A percentile compares a stretch with the other conserved stretches of the same genome.
These are phyloP conservation scores for Bryconaethiops microstoma DNA, from an alignment of 2,797 vertebrate species.

Conservation along the genomic window DNA sequence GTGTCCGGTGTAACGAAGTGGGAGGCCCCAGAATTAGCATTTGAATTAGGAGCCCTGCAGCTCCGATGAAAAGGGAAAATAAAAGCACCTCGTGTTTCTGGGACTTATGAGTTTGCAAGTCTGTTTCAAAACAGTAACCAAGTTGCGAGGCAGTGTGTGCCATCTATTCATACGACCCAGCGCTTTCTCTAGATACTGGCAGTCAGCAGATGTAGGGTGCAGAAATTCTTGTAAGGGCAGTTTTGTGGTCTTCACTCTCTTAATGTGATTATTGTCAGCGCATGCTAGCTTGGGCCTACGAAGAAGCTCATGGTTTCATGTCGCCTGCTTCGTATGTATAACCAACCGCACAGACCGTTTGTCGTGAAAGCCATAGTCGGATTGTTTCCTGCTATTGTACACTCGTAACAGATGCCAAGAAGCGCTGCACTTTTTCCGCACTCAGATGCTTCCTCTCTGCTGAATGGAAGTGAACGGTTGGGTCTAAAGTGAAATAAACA, in stretches of 20 bases:
- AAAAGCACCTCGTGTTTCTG: slow-evolving; percentile 2
- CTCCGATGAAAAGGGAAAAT: not conserved
- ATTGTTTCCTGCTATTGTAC: slow-evolving; percentile 55
- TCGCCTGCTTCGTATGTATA: not conserved
- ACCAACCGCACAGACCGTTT: not conserved
- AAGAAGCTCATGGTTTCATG: too few relatives aligned
- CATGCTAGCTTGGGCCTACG: not conserved
- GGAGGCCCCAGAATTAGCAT: slow-evolving; percentile 32
- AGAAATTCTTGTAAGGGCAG: slow-evolving; percentile 8
- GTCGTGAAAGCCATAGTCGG: not conserved
- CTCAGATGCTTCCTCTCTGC: slow-evolving; percentile 30
- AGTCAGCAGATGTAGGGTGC: not conserved
- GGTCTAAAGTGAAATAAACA: not conserved
- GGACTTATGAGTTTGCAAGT: slow-evolving; percentile 15
- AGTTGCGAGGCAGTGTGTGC: slow-evolving; percentile 2
- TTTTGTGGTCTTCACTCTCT: not conserved
- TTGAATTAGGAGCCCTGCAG: slow-evolving; percentile 17
- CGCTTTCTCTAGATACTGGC: slow-evolving; percentile 32
- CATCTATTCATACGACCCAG: not conserved
- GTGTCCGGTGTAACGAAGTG: slow-evolving; percentile 11
- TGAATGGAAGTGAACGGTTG: not conserved
- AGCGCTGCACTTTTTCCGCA: slow-evolving; percentile 47
- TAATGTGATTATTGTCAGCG: not conserved
- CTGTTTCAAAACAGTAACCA: slow-evolving; percentile 14
- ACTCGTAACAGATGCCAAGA: slow-evolving; percentile 46